Evolutionary conservation across 2,797 vertebrate genomes (phyloP), one percentile per base, ranked within the genome.

Genomic region (Melanotaenia trifasciata): DNA sequence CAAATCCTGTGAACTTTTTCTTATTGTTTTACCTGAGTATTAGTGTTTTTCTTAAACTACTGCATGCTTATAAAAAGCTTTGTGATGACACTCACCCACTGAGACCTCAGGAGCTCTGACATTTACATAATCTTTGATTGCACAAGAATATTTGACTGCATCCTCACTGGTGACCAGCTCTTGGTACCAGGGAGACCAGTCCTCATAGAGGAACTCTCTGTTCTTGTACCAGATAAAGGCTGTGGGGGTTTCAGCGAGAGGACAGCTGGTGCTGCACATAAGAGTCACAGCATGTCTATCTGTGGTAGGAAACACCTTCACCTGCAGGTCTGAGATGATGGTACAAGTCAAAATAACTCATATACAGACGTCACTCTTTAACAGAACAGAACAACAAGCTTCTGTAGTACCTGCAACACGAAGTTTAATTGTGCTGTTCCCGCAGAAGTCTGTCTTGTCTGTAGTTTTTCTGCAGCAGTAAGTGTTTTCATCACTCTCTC

Each of bases 211-310:
- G 45, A 73, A 22, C 68, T 50, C 47, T 58, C 50, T 12, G 59
- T 82, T 84, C 74, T 69, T 82, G 69, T 73, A 82, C 82, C 82
- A 84, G 36, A 72, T 71, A 69, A 54, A 80, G 74, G 24, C 61
- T 73, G 62, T 45, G 62, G 73, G 65, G 5, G 53, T 67, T 66
- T 70, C 69, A 80, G 71, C 78, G 76, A 69, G 81, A 80, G 60
- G 12, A 64, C 86, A 85, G 54, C 54, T 76, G 72, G 67, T 70
- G 66, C 33, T 78, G 28, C 88, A 90, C 26, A 72, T 79, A 74
- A 90, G 88, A 16, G 47, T 74, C 18, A 86, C 80, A 28, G 20
- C 58, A 28, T 65, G 35, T 63, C 22, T 58, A 57, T 74, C 65
- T 53, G 66, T 65, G 68, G 10, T 1, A n/a, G 76, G 78, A 81